A percentile compares a stretch with the other conserved stretches of the same genome.
Evolutionary conservation across 2,888 invertebrate species (phyloP).

Genomic region (Nemoura dubitans): DNA sequence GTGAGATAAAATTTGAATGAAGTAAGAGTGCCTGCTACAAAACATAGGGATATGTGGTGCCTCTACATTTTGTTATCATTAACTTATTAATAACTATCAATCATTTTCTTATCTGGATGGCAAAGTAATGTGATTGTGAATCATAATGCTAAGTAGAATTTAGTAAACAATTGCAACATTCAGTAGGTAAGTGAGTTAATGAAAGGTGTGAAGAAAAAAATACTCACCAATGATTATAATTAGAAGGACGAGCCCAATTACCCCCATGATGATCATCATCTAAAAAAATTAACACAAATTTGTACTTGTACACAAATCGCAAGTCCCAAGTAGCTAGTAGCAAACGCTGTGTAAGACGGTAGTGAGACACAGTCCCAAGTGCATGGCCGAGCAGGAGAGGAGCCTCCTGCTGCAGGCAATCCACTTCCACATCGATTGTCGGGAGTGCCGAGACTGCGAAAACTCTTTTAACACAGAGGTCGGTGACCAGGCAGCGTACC

Average conservation of each 20-base stretch:
- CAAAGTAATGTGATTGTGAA: neutral
- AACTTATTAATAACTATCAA: neutral
- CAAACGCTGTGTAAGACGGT: neutral
- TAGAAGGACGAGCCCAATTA: slow-evolving; percentile 81
- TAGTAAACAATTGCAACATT: neutral
- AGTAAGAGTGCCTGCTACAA: neutral
- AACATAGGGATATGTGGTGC: no score
- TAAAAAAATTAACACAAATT: slow-evolving; percentile 46
- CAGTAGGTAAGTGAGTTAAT: neutral
- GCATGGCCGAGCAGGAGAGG: no score
- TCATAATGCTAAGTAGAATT: neutral
- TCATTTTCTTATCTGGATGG: slow-evolving; percentile 13
- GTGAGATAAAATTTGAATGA: neutral
- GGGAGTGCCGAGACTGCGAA: neutral
- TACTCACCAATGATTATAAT: slow-evolving; percentile 84
- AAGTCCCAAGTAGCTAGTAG: slow-evolving; percentile 9
- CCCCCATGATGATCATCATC: slow-evolving; percentile 93
- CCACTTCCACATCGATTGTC: slow-evolving; percentile 43
- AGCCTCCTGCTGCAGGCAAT: neutral
- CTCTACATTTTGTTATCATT: neutral
- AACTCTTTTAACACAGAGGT: no score
- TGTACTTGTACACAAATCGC: neutral
- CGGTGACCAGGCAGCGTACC: slow-evolving; percentile 58
- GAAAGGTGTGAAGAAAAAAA: no score
- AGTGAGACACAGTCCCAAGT: no score